Percentiles rank a stretch among this genome's conserved stretches.
Evolutionary conservation across 2,113 vertebrate species (phyloP).

Genomic region (Telmatochromis sp.): DNA sequence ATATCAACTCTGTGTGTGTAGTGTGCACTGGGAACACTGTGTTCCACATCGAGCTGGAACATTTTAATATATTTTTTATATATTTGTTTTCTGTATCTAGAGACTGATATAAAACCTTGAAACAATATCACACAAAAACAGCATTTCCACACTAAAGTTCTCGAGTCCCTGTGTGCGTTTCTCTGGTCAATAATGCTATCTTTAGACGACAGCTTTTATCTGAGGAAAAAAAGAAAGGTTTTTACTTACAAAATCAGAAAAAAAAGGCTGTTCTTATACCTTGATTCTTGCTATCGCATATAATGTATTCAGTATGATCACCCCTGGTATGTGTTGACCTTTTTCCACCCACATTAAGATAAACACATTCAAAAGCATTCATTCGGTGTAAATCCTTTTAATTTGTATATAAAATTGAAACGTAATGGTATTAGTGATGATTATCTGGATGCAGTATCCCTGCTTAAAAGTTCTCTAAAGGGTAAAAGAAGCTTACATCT

Average conservation of each 20-base stretch:
- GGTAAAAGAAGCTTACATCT: background rate
- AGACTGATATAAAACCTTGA: background rate
- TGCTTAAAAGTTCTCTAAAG: background rate
- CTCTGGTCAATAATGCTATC: background rate
- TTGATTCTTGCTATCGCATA: too few relatives aligned
- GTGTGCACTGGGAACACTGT: constrained; percentile 5
- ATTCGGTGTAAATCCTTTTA: background rate
- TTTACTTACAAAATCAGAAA: background rate
- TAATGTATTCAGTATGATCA: background rate
- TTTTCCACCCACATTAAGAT: background rate
- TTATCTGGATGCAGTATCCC: background rate
- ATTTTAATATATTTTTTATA: background rate
- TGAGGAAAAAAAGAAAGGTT: background rate
- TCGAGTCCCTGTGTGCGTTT: background rate
- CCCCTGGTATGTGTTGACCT: background rate
- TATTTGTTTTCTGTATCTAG: background rate
- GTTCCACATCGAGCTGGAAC: constrained; percentile 17
- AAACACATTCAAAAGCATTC: background rate
- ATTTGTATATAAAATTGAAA: background rate
- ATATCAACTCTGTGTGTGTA: constrained; percentile 8
- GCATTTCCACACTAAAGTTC: background rate
- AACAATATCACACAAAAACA: background rate
- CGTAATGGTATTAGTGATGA: background rate
- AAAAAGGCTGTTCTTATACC: background rate
- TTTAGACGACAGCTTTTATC: background rate